These are phyloP conservation scores for Notechis scutatus DNA, from an alignment of 2,113 vertebrate species.

Conservation along the genomic window DNA sequence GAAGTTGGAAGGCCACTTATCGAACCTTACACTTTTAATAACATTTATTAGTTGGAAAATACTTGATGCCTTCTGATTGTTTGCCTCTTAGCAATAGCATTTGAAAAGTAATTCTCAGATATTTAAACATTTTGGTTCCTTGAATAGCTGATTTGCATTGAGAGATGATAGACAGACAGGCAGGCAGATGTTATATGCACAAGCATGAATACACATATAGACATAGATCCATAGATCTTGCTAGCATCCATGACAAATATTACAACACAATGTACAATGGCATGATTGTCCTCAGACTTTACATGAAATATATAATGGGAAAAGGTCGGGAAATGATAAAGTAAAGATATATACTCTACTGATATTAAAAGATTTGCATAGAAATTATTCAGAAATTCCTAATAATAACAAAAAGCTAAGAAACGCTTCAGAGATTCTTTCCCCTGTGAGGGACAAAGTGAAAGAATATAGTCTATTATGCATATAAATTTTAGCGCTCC, in stretches of 20 bases:
- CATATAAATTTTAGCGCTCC: neutral
- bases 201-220: neutral
- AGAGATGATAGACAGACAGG: neutral
- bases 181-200: neutral
- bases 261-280: neutral
- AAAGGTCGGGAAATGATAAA: conserved; percentile 9
- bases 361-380: conserved; percentile 3
- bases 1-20: neutral
- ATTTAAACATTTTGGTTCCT: neutral
- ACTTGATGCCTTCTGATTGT: neutral
- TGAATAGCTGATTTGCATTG: neutral
- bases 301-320: neutral
- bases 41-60: neutral
- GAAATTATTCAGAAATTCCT: neutral
- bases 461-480: neutral
- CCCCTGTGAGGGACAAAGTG: neutral
- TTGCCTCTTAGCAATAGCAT: neutral
- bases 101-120: neutral
- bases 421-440: neutral
- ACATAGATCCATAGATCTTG: neutral
- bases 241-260: neutral
- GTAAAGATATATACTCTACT: neutral
- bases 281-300: neutral
- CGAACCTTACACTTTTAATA: neutral
- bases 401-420: neutral